Base-by-base conservation (phyloP, 1,140 invertebrate genomes). In the Trichonephila clavata region DNA sequence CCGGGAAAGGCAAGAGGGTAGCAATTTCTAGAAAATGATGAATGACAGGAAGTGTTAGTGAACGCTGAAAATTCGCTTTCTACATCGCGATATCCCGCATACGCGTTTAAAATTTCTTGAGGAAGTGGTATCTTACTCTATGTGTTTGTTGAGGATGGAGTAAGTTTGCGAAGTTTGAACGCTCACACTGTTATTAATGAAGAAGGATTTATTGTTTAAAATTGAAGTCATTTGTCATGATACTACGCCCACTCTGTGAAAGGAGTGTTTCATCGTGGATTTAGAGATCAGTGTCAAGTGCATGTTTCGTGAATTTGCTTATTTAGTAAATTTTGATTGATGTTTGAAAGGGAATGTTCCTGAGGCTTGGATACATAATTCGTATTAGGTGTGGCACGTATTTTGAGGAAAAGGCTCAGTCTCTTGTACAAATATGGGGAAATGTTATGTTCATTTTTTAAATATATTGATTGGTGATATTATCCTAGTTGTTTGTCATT, bases 181-280 rank as follows among this genome's bases (percentile, higher is more conserved):
- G 68, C 16, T 20, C 63, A 21, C 32, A 39, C n/a, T 68, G 63
- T 92, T 92, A 92, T 92, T 92, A 92, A 92, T 92, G 91, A 60
- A 27, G 83, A 57, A 77, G 91, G 91, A 92, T 92, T 92, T 92
- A 92, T 92, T 92, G 91, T 92, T 92, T 86, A 86, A 92, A 92
- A 92, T 92, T 92, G 91, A 60, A 86, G 91, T 86, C 91, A 59
- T 92, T 92, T 86, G 91, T 92, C 83, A 86, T 57, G 91, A 86
- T 86, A 83, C 61, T 57, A 39, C 71, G 57, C 90, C 80, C 43
- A 65, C 84, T 92, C 68, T 84, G 43, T 32, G 83, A 24, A 83
- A n/a, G 24, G 60, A 65, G 24, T 32, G 57, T 63, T 57, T 43
- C 50, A 63, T 60, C 60, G 24, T n/a, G 61, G 77, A 92, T 92